Evolutionary conservation across 2,797 vertebrate species (phyloP).

Genomic region (Glossophaga mutica): DNA sequence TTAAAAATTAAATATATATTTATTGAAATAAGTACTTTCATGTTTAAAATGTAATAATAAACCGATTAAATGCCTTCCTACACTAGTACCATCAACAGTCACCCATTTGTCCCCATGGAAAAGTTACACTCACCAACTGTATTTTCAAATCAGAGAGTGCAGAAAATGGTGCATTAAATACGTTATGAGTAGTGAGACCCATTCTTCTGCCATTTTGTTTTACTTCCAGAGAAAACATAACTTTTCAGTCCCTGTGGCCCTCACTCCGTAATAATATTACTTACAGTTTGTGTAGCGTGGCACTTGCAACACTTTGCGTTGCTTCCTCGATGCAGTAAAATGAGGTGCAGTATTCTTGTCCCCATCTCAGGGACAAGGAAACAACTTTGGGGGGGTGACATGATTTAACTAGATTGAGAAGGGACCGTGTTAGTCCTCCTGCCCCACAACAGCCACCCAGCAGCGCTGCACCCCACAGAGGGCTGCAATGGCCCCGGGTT

Average conservation of each 20-base stretch:
- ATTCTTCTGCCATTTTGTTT: neutral
- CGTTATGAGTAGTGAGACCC: neutral
- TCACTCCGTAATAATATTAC: neutral
- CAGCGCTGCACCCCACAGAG: too few relatives aligned
- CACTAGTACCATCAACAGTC: neutral
- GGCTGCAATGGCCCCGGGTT: rapidly evolving
- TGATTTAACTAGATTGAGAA: neutral
- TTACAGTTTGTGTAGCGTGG: neutral
- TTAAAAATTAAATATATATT: neutral
- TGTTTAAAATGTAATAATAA: neutral
- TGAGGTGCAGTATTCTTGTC: rapidly evolving
- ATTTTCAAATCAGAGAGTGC: neutral
- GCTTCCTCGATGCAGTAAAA: rapidly evolving
- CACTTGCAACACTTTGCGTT: rapidly evolving
- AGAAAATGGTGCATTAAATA: neutral
- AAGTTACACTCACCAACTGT: neutral
- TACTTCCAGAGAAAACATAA: neutral
- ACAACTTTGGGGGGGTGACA: neutral
- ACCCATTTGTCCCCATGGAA: neutral
- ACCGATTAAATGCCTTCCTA: neutral
- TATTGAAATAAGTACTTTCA: neutral
- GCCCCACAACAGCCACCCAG: neutral
- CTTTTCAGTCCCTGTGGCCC: neutral
- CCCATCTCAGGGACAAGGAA: neutral
- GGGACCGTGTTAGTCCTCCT: neutral